Evolutionary conservation across 1,140 invertebrate genomes (phyloP), one percentile per base, ranked within the genome.

Genomic region (Adelges cooleyi): DNA sequence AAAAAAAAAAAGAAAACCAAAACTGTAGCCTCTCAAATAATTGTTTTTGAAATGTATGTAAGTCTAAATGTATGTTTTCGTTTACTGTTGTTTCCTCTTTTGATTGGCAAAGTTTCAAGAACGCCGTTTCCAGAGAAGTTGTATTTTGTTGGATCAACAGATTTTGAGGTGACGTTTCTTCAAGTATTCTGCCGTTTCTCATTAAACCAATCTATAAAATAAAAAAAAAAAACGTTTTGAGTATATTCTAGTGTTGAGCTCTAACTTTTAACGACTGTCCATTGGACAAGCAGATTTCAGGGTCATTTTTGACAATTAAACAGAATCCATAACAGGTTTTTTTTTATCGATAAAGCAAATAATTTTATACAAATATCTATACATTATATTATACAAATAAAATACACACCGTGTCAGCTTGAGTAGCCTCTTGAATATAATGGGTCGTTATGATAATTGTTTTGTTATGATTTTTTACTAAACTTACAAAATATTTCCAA

Each of bases 361-460:
- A n/a, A 38, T 38, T 8, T 6, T 8, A 13, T 38, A 42, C 3
- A n/a, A 42, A 42, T 42, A n/a, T 8, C 13, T 6, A n/a, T 42
- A 42, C 40, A n/a, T 42, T 38, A 13, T 38, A 38, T 13, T 38
- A 8, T 8, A 38, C 6, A 38, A 42, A 6, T n/a, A 13, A 36
- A 38, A 69, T 80, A 69, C 74, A 76, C 78, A 92, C 90, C 77
- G 78, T 84, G 74, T 91, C 78, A 11, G 90, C 87, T 72, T 90
- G 83, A 71, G 84, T 82, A 3, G 90, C 85, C 77, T 95, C 92
- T 72, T 95, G 92, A 49, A 95, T 92, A 71, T 95, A 95, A 77
- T 95, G 92, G 15, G 92, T 95, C 1, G 92, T 95, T 50, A 95
- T 92, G 40, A 95, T 84, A 29, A 89, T 80, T 1, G 86, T 82